phyloP scores from a whole-genome alignment of 2,888 invertebrate species.

The Drosophila nigricruria region DNA sequence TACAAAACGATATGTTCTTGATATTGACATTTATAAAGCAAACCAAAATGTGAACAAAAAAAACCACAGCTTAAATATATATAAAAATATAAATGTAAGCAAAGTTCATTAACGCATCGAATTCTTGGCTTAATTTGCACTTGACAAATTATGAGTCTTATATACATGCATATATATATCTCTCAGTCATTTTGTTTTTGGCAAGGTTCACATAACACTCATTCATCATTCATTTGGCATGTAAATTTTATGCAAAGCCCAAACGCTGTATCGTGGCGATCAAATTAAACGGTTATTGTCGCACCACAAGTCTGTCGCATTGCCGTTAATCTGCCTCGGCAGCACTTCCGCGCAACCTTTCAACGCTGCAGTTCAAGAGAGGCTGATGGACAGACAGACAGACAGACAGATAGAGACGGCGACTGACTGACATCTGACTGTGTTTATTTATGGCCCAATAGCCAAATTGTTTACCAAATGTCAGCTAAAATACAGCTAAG shows the following conservation, averaged over 20 bases:
- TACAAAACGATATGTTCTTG: constrained; percentile 47
- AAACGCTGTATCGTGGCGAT: constrained; percentile 3
- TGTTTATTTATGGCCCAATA: constrained; percentile 53
- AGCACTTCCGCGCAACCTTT: constrained; percentile 74
- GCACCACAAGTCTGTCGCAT: constrained; percentile 44
- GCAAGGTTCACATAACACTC: constrained; percentile 39
- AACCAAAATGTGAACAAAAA: constrained; percentile 20
- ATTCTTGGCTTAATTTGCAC: constrained; percentile 45
- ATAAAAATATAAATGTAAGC: constrained; percentile 1
- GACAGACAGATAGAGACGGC: background rate
- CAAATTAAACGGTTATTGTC: constrained; percentile 72
- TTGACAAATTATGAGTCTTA: constrained; percentile 18
- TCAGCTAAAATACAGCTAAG: constrained; percentile 16
- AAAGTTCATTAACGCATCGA: constrained; percentile 56
- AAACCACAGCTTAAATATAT: constrained; percentile 2
- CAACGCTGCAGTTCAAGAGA: constrained; percentile 19
- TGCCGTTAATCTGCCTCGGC: constrained; percentile 56
- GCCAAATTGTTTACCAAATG: constrained; percentile 55
- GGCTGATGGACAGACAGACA: constrained; percentile 1
- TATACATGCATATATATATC: background rate
- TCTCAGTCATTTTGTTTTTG: background rate
- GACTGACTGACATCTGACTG: constrained; percentile 4
- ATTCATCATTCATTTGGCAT: constrained; percentile 34
- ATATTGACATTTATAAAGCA: constrained; percentile 59
- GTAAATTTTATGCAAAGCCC: constrained; percentile 64